Base-by-base conservation (phyloP, 2,797 vertebrate species). In the Manis javanica region DNA sequence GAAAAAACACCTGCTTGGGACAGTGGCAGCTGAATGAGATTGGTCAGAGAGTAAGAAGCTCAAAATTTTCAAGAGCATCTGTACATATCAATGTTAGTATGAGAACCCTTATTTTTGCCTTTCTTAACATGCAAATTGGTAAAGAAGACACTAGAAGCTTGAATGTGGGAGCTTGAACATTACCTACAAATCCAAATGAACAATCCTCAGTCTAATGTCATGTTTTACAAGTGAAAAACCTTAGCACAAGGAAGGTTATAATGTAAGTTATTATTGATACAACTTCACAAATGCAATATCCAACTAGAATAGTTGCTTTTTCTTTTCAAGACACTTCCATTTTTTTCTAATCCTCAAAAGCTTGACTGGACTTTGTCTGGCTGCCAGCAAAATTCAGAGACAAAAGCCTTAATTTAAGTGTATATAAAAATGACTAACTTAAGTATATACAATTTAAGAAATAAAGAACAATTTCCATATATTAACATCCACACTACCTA, bases 11-110 rank as follows among this genome's bases (percentile, higher is more conserved):
- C 7, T 31, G 61, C 1, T 95, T 97, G 95, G 96, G 96, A 95
- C 91, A 97, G 89, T 87, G 94, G 97, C 87, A 95, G 96, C 95
- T 97, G 82, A 93, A 24, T n/a, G 29, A 71, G 66, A 68, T 86
- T 91, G 15, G 69, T 97, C 97, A 90, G 96, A 98, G 97, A 34
- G 34, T 93, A 96, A 90, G 96, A 97, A 97, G 93, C 95, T 96
- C 82, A 94, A 96, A 93, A 74, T 71, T 23, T 64, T n/a, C 63
- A 39, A 92, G 92, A 96, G 72, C 71, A 18, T 75, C 96, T 93
- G 95, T 77, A 95, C 49, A 61, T 16, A 63, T 23, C 34, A 72
- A 24, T 87, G n/a, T 68, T 39, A 82, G 31, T 29, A 21, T 2
- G 39, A 39, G 24, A 84, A 49, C 29, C 53, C 23, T 66, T 87